Conservation (phyloP, 92 coral and sea anemone species). For the Bergia sp. region DNA sequence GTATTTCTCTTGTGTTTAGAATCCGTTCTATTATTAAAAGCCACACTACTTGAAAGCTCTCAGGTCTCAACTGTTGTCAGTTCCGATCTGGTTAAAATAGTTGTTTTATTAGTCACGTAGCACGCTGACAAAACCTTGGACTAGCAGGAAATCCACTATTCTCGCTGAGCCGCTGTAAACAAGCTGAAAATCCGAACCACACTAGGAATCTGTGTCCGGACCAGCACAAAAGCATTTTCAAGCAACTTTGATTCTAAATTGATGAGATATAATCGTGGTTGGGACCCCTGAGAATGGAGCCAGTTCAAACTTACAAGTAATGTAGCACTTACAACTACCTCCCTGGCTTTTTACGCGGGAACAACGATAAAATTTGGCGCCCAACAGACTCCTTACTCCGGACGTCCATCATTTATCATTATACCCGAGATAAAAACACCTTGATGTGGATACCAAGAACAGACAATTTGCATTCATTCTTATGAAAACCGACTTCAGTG, state of each 20-base stretch:
- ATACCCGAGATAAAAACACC: neutral
- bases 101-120: conserved; percentile 23
- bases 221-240: conserved; percentile 12
- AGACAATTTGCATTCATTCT: neutral
- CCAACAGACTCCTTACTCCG: conserved; percentile 9
- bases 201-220: neutral
- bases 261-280: neutral
- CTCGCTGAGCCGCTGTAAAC: conserved; percentile 4
- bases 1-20: neutral
- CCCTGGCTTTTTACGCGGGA: neutral
- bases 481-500: neutral
- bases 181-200: neutral
- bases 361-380: conserved; percentile 22
- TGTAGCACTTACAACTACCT: too few relatives aligned
- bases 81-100: conserved; percentile 3
- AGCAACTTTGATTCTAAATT: neutral
- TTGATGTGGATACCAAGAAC: conserved; percentile 12
- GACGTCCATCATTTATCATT: conserved; percentile 6
- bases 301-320: neutral
- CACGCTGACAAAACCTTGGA: neutral
- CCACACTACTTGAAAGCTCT: conserved; percentile 2
- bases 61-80: conserved; percentile 2
- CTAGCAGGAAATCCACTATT: conserved; percentile 7
- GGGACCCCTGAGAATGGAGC: neutral
- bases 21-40: conserved; percentile 7